A percentile compares a stretch with the other conserved stretches of the same genome.
Evolutionary conservation across 2,797 vertebrate species (phyloP).

Genomic region (Semotilus atromaculatus): DNA sequence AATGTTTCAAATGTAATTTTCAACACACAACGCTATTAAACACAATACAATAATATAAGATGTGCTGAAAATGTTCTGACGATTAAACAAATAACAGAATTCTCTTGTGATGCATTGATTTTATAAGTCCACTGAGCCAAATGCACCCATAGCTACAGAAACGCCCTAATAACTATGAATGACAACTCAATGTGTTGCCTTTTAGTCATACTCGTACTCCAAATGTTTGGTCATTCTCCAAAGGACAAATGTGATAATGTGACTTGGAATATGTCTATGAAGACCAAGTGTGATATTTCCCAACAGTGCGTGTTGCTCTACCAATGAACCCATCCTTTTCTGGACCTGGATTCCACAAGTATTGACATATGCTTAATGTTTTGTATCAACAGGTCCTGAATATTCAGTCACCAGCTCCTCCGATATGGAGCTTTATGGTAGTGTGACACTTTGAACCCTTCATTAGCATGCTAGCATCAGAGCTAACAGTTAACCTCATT

Average conservation of each 20-base stretch:
- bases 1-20: neutral
- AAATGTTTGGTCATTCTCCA: neutral
- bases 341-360: slow-evolving; percentile 17
- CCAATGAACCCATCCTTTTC: neutral
- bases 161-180: neutral
- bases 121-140: neutral
- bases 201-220: neutral
- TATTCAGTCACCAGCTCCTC: slow-evolving; percentile 60
- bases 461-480: slow-evolving; percentile 41
- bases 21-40: neutral
- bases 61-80: neutral
- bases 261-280: neutral
- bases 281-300: neutral
- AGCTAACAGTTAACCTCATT: slow-evolving; percentile 1
- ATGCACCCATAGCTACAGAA: neutral
- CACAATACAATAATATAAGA: neutral
- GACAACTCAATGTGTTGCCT: neutral
- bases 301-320: neutral
- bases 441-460: slow-evolving; percentile 38
- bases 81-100: neutral
- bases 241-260: neutral
- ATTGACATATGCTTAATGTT: slow-evolving; percentile 49
- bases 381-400: slow-evolving; percentile 65
- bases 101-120: neutral
- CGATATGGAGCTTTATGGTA: slow-evolving; percentile 69